Evolutionary conservation across 2,888 invertebrate genomes (phyloP), one percentile per base, ranked within the genome.

Genomic region (Euzetes globulus): DNA sequence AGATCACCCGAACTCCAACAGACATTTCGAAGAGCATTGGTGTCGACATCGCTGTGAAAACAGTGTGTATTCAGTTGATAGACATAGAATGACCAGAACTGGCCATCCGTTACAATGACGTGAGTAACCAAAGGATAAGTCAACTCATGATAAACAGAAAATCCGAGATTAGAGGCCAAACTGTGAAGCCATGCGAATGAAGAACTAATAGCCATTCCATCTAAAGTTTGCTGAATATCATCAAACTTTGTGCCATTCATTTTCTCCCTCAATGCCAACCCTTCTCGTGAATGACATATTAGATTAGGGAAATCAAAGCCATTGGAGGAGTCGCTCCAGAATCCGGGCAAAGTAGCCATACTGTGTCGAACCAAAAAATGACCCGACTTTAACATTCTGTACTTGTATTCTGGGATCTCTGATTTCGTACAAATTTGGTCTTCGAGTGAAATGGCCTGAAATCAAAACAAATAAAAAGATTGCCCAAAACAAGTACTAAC

Each of bases 61-160:
- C 87, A 81, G 47, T 88, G 86, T 0, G 94, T 96, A 82, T 99
- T 99, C 75, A 99, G 83, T 82, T 99, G 98, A 82, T 96, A 98
- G 17, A 89, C 87, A 81, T 90, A 91, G 78, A 97, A 90, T 0
- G 91, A 90, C 88, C 92, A 94, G 4, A 87, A 81, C 78, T 90
- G 87, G 0, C 98, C 97, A 83, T 98, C 90, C 0, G 94, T 92
- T 52, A 96, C 86, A 17, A 94, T 85, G 19, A 91, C 89, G 86
- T 98, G 97, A 4, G 92, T 90, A 0, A 89, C 88, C 74, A 97
- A 82, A 0, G 99, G 98, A 82, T 95, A 94, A 0, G 92, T 93
- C 22, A 96, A 80, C 78, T 98, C 97, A 79, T 91, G 91, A 81
- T 87, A 92, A 19, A 92, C 91, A 47, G 91, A 92, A 82, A 97